phyloP scores from a whole-genome alignment of 2,888 invertebrate genomes.

The Tortrix viridana region DNA sequence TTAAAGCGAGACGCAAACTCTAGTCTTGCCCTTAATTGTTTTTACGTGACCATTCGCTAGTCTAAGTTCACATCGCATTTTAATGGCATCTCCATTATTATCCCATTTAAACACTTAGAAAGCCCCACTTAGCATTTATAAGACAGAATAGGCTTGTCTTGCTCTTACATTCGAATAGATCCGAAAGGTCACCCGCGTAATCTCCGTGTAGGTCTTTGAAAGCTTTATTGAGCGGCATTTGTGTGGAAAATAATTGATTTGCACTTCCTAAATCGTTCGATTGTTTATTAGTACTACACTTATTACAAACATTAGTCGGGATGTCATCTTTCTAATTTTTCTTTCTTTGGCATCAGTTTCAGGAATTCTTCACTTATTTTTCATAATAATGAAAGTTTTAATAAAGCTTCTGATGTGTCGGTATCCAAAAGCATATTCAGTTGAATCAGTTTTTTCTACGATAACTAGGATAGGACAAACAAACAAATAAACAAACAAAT shows the following conservation, averaged over 20 bases:
- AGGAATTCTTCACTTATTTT: no score
- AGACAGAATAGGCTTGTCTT: slow-evolving; percentile 14
- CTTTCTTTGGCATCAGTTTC: no score
- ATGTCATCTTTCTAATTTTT: no score
- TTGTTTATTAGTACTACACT: neutral
- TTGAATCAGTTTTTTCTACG: no score
- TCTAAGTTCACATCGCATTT: slow-evolving; percentile 6
- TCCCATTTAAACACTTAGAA: slow-evolving; percentile 17
- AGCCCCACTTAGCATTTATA: slow-evolving; percentile 23
- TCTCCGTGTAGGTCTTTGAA: slow-evolving; percentile 8
- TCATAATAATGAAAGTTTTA: no score
- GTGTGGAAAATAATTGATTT: slow-evolving; percentile 9
- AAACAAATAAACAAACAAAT: no score
- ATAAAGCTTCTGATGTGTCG: no score
- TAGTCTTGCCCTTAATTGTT: neutral
- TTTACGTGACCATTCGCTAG: slow-evolving; percentile 4
- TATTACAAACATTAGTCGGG: neutral
- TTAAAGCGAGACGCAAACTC: neutral
- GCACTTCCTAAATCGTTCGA: slow-evolving; percentile 6
- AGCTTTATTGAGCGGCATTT: slow-evolving; percentile 12
- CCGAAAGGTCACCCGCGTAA: slow-evolving; percentile 19
- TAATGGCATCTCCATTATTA: slow-evolving; percentile 19
- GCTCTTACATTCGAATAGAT: slow-evolving; percentile 7
- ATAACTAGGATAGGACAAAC: no score
- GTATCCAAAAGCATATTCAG: no score